Evolutionary conservation across 2,888 invertebrate species (phyloP).

Genomic region (Acleris laterana): DNA sequence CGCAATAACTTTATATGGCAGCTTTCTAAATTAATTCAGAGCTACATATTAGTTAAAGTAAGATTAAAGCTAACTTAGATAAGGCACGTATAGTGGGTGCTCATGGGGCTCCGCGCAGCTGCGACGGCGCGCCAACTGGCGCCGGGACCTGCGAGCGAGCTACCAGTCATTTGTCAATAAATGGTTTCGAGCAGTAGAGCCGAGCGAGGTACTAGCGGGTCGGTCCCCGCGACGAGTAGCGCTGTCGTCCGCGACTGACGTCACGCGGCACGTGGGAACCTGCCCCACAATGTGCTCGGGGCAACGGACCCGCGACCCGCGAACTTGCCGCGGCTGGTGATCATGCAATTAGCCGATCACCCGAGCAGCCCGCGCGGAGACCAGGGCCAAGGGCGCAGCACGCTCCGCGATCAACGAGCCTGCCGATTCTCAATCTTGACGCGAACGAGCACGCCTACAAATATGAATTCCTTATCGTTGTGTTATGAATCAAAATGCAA

Average conservation of each 20-base stretch:
- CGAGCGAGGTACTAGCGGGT: too few species aligned
- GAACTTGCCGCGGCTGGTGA: not conserved
- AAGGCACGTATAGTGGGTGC: not conserved
- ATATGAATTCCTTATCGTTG: too few species aligned
- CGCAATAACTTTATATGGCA: not conserved
- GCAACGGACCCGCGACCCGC: conserved; percentile 5
- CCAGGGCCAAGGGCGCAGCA: not conserved
- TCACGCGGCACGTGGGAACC: conserved; percentile 6
- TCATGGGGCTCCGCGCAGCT: not conserved
- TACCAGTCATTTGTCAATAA: not conserved
- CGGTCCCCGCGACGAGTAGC: not conserved
- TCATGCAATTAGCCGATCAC: not conserved
- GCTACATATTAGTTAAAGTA: not conserved
- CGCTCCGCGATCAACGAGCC: not conserved
- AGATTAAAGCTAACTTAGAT: not conserved
- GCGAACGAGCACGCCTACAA: not conserved
- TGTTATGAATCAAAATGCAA: too few species aligned
- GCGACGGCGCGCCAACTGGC: not conserved
- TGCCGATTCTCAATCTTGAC: not conserved
- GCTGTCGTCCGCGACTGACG: conserved; percentile 1
- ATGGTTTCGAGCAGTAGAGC: too few species aligned
- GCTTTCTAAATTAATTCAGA: not conserved
- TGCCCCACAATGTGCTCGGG: not conserved
- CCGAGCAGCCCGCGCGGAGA: not conserved
- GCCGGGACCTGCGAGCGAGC: not conserved